phyloP scores from a whole-genome alignment of 2,888 invertebrate species.

The Scelioninae gen. 2 region DNA sequence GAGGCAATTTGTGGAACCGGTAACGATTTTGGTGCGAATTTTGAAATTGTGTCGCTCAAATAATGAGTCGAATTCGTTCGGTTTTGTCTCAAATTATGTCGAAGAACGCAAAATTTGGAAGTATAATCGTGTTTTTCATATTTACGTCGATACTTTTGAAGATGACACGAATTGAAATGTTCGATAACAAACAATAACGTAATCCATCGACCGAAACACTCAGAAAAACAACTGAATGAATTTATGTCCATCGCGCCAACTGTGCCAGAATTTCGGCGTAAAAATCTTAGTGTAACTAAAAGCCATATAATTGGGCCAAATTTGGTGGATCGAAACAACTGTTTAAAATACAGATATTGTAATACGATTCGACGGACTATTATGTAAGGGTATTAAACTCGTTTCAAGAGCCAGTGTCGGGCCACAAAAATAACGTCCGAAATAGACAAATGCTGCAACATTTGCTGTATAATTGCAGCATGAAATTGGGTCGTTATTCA shows the following conservation, averaged over 20 bases:
- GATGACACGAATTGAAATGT: no score
- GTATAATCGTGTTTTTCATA: no score
- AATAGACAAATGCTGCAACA: slow-evolving; percentile 46
- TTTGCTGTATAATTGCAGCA: slow-evolving; percentile 48
- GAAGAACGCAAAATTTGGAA: no score
- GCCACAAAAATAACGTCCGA: slow-evolving; percentile 40
- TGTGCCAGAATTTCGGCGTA: slow-evolving; percentile 51
- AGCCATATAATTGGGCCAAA: slow-evolving; percentile 58
- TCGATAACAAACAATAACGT: no score
- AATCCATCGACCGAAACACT: slow-evolving; percentile 29
- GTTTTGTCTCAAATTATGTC: no score
- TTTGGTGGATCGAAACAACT: slow-evolving; percentile 59
- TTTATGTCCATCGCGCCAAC: slow-evolving; percentile 46
- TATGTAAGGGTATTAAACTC: slow-evolving; percentile 59
- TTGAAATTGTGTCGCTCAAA: no score
- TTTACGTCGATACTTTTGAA: no score
- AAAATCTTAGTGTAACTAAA: slow-evolving; percentile 57
- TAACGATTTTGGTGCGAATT: no score
- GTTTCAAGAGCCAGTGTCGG: slow-evolving; percentile 46
- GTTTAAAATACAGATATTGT: slow-evolving; percentile 60
- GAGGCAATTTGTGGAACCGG: no score
- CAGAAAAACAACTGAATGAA: slow-evolving; percentile 43
- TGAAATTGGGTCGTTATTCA: slow-evolving; percentile 50
- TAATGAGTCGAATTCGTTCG: no score
- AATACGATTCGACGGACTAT: slow-evolving; percentile 56